Base-by-base conservation (phyloP, 2,797 vertebrate species). In the Acestrorhynchus altus region DNA sequence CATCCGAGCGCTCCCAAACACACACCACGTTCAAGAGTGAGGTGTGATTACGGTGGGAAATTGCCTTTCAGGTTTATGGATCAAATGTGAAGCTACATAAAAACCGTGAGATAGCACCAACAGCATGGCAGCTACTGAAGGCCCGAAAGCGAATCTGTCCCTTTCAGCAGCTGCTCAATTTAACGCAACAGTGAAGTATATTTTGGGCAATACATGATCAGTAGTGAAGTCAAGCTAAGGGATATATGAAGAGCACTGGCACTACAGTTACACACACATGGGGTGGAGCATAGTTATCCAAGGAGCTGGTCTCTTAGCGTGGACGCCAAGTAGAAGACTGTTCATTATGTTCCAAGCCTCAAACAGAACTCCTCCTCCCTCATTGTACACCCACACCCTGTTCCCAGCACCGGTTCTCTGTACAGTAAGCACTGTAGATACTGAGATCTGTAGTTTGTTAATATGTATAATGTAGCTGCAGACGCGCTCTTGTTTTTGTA, bases 391-490 rank as follows among this genome's bases (percentile, higher is more conserved):
- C 42, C 47, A 77, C 20, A 52, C 51, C 60, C 72, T 52, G 42
- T 31, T 51, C 47, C 40, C 70, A 49, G 57, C 60, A 71, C 69
- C 72, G 16, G 28, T 49, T 80, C 61, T 90, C 85, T 91, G 88
- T 90, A 90, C 82, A 92, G 89, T 80, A 86, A 90, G 75, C 87
- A 90, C 91, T 92, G 89, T 91, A 91, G 90, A 92, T 89, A 90
- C 74, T 56, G 84, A 91, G 86, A 70, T 87, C 89, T 86, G 83
- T 93, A 90, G 92, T 94, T 95, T 94, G 95, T 96, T 94, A 93
- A 96, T 97, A 96, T 97, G 94, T 98, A 96, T 96, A 95, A 97
- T 96, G 96, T 94, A 94, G 94, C 93, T 91, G 91, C 90, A 87
- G 88, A 91, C 89, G 91, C 93, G 92, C 94, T 93, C 90, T 86